phyloP scores from a whole-genome alignment of 64 coral and sea anemone genomes.

The Montipora foliosa region DNA sequence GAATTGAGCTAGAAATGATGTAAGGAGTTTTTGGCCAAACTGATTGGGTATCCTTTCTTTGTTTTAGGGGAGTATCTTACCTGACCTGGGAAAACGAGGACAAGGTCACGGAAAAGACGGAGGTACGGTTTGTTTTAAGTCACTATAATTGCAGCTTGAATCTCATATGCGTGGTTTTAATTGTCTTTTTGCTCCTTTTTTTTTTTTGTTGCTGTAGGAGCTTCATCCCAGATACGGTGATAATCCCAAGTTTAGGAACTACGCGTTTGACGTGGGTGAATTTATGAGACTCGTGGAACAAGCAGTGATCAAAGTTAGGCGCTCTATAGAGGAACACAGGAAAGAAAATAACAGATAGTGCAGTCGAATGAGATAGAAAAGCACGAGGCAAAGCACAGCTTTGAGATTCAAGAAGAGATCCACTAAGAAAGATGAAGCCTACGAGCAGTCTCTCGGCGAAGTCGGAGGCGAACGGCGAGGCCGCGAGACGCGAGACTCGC shows the following conservation, averaged over 20 bases:
- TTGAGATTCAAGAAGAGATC: no score
- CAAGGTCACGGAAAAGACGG: constrained; percentile 79
- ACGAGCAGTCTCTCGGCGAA: no score
- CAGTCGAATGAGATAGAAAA: no score
- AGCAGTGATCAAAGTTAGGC: constrained; percentile 71
- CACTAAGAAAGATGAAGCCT: no score
- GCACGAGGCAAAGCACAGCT: no score
- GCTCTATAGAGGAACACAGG: constrained; percentile 12
- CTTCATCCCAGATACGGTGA: constrained; percentile 80
- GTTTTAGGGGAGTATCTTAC: constrained; percentile 80
- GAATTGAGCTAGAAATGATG: no score
- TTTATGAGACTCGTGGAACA: constrained; percentile 79
- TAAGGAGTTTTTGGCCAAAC: neutral
- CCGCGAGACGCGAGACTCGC: no score
- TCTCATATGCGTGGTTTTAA: neutral
- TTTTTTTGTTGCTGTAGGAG: constrained; percentile 68
- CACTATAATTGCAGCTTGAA: neutral
- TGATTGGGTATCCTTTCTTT: neutral
- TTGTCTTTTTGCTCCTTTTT: neutral
- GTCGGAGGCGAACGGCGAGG: no score
- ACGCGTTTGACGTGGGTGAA: constrained; percentile 94
- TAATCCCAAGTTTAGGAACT: constrained; percentile 96
- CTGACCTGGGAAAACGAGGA: constrained; percentile 85
- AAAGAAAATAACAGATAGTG: neutral
- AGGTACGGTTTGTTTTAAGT: constrained; percentile 38